Evolutionary conservation across 2,797 vertebrate genomes (phyloP).

Genomic region (Poecile montanus): DNA sequence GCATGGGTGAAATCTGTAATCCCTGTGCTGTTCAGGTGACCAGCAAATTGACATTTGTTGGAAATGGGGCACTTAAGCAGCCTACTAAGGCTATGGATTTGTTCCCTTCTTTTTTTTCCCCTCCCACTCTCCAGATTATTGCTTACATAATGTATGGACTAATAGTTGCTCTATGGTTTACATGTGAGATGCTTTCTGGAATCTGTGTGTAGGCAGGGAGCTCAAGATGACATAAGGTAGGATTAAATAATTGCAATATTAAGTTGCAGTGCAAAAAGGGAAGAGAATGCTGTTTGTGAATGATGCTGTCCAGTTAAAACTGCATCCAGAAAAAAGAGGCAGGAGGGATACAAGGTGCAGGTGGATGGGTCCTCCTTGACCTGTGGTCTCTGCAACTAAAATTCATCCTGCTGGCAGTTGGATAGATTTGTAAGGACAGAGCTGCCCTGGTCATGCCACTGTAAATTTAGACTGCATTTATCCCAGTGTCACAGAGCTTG

Average conservation of each 20-base stretch:
- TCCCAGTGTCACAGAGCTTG: neutral
- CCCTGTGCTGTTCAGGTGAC: slow-evolving; percentile 33
- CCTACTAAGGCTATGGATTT: neutral
- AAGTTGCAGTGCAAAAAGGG: neutral
- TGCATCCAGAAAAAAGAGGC: neutral
- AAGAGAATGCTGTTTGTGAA: neutral
- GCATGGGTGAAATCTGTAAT: slow-evolving; percentile 2
- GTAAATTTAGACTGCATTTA: neutral
- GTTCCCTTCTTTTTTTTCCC: neutral
- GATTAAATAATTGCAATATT: slow-evolving; percentile 64
- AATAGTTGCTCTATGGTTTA: slow-evolving; percentile 16
- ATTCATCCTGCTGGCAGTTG: neutral
- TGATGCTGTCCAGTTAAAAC: neutral
- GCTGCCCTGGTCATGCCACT: neutral
- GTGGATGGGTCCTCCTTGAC: neutral
- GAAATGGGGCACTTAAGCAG: neutral
- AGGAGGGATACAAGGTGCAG: neutral
- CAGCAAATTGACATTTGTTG: neutral
- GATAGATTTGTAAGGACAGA: neutral
- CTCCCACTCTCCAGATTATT: neutral
- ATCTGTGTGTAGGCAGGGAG: slow-evolving; percentile 44
- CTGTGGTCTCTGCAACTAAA: neutral
- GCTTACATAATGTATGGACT: neutral
- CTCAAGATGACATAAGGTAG: slow-evolving; percentile 41
- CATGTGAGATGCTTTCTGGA: slow-evolving; percentile 48